Conservation (phyloP, 2,888 invertebrate species). For the Tetragonula carbonaria region DNA sequence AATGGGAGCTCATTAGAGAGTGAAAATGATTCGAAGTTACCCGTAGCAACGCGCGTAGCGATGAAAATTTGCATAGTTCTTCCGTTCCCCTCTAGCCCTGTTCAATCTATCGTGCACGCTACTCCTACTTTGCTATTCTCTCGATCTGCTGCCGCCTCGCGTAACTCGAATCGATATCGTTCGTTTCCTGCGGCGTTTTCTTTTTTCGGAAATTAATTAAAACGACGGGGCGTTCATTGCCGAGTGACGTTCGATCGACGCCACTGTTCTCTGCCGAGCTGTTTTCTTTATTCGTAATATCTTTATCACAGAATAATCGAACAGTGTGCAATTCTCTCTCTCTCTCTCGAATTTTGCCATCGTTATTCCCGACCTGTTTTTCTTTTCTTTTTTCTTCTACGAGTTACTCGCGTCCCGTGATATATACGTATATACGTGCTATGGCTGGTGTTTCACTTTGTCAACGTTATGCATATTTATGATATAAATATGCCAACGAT, state of each 20-base stretch:
- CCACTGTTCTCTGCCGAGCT: not conserved
- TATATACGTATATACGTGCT: too few relatives aligned
- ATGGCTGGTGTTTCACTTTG: too few relatives aligned
- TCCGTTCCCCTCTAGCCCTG: not conserved
- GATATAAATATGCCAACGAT: not conserved
- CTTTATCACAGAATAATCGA: not conserved
- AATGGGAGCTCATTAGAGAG: constrained; percentile 11
- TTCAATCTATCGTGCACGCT: not conserved
- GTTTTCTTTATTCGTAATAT: not conserved
- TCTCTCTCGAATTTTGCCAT: not conserved
- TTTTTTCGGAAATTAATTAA: constrained; percentile 8
- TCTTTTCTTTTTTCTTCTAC: too few relatives aligned
- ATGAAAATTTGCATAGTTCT: constrained; percentile 33
- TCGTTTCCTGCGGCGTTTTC: not conserved
- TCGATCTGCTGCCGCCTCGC: not conserved
- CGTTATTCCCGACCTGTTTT: not conserved
- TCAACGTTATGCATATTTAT: too few relatives aligned
- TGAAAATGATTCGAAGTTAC: constrained; percentile 7
- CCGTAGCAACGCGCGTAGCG: not conserved
- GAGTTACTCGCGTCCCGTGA: too few relatives aligned
- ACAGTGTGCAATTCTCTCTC: not conserved
- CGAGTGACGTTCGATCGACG: constrained; percentile 2
- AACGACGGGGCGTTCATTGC: constrained; percentile 14
- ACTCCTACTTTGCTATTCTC: not conserved
- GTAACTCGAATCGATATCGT: constrained; percentile 12